Base-by-base conservation (phyloP, 2,888 invertebrate genomes). In the Teleogryllus oceanicus region DNA sequence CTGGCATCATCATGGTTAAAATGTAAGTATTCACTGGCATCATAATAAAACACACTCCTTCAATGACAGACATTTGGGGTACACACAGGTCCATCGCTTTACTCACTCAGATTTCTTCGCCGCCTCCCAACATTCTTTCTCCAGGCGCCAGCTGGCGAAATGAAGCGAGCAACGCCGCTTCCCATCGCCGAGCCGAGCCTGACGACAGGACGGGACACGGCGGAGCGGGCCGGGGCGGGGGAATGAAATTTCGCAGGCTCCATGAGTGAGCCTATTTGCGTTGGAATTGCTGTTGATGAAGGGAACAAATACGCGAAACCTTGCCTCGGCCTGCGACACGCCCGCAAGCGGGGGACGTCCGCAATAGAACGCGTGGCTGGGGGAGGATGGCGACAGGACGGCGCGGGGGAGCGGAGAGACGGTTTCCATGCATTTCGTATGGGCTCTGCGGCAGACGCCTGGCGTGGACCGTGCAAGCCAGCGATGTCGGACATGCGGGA, bases 301-400 rank as follows among this genome's bases (percentile, higher is more conserved):
- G 62, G 62, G n/a, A 62, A 62, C 62, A 62, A 62, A 62, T 62
- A 62, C 62, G 62, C n/a, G n/a, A 62, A 62, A 62, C 37, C 62
- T 11, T 62, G 62, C 62, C 62, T 37, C 37, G 37, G 37, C 37
- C 37, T 37, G 37, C 8, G 37, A 37, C 37, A 8, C 37, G 62
- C n/a, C 13, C 62, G 62, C 62, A 62, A n/a, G 37, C 37, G 62
- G 16, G 18, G 62, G 62, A 16, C 62, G 16, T 62, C 62, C 62
- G 62, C 62, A 62, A 62, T 16, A 62, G 62, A 62, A 5, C 13
- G 62, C 62, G 62, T 16, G 62, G 62, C 16, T 2, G 16, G 62
- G 62, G 62, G 62, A 5, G 62, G 18, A 0, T 2, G 4, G 2
- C 24, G 24, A 3, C 24, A 24, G 0, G 24, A 24, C 3, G 24